A percentile compares a stretch with the other conserved stretches of the same genome.
Evolutionary conservation across 2,113 vertebrate genomes (phyloP).

Genomic region (Phoxinus phoxinus): DNA sequence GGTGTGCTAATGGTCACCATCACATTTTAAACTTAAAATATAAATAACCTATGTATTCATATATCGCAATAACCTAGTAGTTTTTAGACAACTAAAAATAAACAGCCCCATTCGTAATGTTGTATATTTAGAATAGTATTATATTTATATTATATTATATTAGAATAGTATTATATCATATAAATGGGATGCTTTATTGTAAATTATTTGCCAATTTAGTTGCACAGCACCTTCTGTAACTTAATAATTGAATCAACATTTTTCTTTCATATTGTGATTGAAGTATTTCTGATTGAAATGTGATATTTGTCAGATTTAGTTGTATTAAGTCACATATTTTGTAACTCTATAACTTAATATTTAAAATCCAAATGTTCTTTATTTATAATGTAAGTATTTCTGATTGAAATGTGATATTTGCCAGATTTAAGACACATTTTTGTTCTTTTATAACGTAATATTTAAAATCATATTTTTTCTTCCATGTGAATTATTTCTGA

Average conservation of each 20-base stretch:
- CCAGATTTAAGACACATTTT: background rate
- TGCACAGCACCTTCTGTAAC: background rate
- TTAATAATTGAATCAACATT: background rate
- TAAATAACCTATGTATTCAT: background rate
- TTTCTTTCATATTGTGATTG: background rate
- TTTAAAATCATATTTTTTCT: background rate
- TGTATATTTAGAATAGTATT: background rate
- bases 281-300: background rate
- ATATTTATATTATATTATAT: too few relatives aligned
- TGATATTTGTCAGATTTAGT: background rate
- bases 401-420: background rate
- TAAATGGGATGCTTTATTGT: background rate
- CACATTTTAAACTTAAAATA: background rate
- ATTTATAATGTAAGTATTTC: background rate
- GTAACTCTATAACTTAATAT: background rate
- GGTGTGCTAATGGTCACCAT: background rate
- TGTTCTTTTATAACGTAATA: background rate
- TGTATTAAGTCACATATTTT: background rate
- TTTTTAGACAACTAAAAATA: background rate
- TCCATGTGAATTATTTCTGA: background rate
- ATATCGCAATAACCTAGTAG: background rate
- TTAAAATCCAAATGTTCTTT: background rate
- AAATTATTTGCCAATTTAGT: background rate
- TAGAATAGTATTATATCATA: too few relatives aligned
- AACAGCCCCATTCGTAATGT: background rate